phyloP scores from a whole-genome alignment of 2,113 vertebrate genomes.

The Talpa occidentalis region DNA sequence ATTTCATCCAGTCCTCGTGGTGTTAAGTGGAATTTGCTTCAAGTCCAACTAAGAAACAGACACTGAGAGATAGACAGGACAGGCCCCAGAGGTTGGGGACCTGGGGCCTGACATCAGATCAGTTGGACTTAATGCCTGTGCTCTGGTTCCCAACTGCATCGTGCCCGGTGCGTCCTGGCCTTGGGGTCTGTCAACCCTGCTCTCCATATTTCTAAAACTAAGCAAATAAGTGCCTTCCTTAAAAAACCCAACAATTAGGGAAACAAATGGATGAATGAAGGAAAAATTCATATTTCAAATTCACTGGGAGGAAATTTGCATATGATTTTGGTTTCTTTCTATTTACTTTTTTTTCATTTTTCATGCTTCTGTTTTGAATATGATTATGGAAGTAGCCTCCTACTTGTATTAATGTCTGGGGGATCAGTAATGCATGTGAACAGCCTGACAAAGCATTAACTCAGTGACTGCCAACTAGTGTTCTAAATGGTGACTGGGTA shows the following conservation, averaged over 20 bases:
- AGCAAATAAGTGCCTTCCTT: not conserved
- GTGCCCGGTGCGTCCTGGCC: not conserved
- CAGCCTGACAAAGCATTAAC: not conserved
- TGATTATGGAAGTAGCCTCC: not conserved
- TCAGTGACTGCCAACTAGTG: constrained; percentile 78
- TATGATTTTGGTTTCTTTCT: not conserved
- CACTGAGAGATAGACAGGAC: not conserved
- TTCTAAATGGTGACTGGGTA: not conserved
- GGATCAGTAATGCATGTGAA: not conserved
- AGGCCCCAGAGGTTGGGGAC: not conserved
- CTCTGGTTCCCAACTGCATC: not conserved
- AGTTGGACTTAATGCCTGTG: not conserved
- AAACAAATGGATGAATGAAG: not conserved
- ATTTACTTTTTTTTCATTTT: not conserved
- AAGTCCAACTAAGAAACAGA: constrained; percentile 5
- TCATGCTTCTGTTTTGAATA: not conserved
- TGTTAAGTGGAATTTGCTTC: constrained; percentile 16
- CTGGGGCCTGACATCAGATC: not conserved
- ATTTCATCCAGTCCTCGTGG: not conserved
- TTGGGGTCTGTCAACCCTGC: not conserved
- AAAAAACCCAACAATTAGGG: not conserved
- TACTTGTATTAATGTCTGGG: not conserved
- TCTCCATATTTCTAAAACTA: not conserved
- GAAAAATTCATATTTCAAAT: not conserved
- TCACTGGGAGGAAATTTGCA: constrained; percentile 19